Evolutionary conservation across 2,888 invertebrate species (phyloP).

Genomic region (Cantharis nigra): DNA sequence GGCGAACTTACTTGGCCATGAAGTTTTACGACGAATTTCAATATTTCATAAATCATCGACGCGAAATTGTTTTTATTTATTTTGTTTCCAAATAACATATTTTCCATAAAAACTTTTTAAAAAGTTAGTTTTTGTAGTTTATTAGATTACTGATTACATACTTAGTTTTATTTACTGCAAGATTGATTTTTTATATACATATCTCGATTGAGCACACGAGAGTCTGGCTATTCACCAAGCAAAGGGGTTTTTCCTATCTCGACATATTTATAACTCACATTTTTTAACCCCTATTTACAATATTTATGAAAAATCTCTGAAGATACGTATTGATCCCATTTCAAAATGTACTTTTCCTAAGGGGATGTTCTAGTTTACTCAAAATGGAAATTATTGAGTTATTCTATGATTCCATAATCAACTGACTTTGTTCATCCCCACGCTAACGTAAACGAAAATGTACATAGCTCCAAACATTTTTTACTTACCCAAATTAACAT

Average conservation of each 20-base stretch:
- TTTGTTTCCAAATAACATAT: background rate
- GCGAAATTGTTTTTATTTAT: background rate
- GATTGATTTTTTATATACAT: background rate
- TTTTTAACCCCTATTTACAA: background rate
- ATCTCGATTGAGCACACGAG: background rate
- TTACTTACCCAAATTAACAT: too few species aligned
- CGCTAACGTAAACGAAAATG: too few species aligned
- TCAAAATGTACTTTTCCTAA: background rate
- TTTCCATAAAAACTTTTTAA: background rate
- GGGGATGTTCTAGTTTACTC: background rate
- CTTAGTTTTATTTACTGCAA: background rate
- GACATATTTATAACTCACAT: background rate
- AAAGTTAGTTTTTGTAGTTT: background rate
- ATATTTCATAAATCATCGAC: conserved; percentile 15
- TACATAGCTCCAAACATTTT: too few species aligned
- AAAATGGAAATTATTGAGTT: background rate
- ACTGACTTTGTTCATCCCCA: background rate
- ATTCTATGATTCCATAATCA: background rate
- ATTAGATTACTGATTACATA: background rate
- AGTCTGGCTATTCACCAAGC: background rate
- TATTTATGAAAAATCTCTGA: background rate
- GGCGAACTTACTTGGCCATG: conserved; percentile 23
- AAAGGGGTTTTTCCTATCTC: background rate
- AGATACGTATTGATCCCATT: background rate
- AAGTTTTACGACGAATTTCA: conserved; percentile 18